phyloP scores from a whole-genome alignment of 2,113 vertebrate genomes.

The Micromys minutus region DNA sequence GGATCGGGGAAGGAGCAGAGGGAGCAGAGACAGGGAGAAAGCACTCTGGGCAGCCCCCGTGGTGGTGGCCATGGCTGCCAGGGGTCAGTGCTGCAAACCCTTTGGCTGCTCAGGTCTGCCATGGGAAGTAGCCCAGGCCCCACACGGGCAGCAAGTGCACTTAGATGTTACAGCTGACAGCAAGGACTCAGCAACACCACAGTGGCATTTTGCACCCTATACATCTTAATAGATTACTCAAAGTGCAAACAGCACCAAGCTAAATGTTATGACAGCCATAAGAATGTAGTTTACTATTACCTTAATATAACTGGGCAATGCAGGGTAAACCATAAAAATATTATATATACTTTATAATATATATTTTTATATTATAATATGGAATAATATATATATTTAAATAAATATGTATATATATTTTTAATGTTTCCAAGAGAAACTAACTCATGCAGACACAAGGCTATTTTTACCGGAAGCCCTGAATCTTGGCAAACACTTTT shows the following conservation, averaged over 20 bases:
- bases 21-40: slow-evolving; percentile 75
- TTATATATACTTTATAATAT: slow-evolving; percentile 63
- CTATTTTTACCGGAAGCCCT: slow-evolving; percentile 81
- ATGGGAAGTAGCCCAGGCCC: slow-evolving; percentile 60
- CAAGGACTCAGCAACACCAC: slow-evolving; percentile 69
- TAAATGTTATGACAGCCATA: slow-evolving; percentile 90
- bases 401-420: slow-evolving; percentile 76
- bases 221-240: slow-evolving; percentile 86
- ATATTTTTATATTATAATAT: no score
- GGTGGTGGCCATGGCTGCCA: slow-evolving; percentile 77
- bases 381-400: no score
- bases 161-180: slow-evolving; percentile 73
- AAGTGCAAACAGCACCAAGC: slow-evolving; percentile 79
- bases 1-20: slow-evolving; percentile 78
- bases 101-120: slow-evolving; percentile 50
- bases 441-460: slow-evolving; percentile 83
- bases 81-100: slow-evolving; percentile 70
- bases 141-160: slow-evolving; percentile 75
- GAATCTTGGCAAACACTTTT: slow-evolving; percentile 80
- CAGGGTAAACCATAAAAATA: slow-evolving; percentile 85
- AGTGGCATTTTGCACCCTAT: slow-evolving; percentile 83
- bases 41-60: slow-evolving; percentile 77
- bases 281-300: slow-evolving; percentile 87
- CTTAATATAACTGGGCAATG: slow-evolving; percentile 88
- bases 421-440: slow-evolving; percentile 81